These are phyloP conservation scores for Brachionus rubens DNA, from an alignment of 1,140 invertebrate genomes.

Conservation along the genomic window DNA sequence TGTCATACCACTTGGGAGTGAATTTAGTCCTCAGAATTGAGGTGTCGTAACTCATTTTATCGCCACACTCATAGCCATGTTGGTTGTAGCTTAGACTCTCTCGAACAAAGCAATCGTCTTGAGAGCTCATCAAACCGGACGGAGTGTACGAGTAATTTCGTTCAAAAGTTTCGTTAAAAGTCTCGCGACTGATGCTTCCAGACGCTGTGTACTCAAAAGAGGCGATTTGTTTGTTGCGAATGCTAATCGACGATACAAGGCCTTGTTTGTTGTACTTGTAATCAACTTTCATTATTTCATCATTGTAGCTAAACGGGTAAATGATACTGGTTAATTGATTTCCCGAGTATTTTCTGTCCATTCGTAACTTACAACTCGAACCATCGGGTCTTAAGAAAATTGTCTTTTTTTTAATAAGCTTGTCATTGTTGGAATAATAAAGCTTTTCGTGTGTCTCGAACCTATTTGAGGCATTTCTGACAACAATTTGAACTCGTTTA, in stretches of 20 bases:
- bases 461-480: not conserved
- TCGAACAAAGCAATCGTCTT: not conserved
- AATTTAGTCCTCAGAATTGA: not conserved
- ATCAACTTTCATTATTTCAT: not conserved
- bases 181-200: not conserved
- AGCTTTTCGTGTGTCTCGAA: not conserved
- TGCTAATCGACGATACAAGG: not conserved
- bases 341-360: not conserved
- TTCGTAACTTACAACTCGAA: not conserved
- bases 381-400: not conserved
- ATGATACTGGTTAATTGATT: not conserved
- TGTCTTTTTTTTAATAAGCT: not conserved
- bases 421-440: not conserved
- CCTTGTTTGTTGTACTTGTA: not conserved
- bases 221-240: not conserved
- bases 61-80: conserved; percentile 6
- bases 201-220: not conserved
- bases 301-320: not conserved
- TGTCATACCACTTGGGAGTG: not conserved
- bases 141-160: not conserved
- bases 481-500: not conserved
- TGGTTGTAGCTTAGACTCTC: not conserved
- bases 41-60: not conserved
- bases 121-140: not conserved
- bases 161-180: not conserved